phyloP scores from a whole-genome alignment of 2,888 invertebrate genomes.

The Pterostichus madidus region DNA sequence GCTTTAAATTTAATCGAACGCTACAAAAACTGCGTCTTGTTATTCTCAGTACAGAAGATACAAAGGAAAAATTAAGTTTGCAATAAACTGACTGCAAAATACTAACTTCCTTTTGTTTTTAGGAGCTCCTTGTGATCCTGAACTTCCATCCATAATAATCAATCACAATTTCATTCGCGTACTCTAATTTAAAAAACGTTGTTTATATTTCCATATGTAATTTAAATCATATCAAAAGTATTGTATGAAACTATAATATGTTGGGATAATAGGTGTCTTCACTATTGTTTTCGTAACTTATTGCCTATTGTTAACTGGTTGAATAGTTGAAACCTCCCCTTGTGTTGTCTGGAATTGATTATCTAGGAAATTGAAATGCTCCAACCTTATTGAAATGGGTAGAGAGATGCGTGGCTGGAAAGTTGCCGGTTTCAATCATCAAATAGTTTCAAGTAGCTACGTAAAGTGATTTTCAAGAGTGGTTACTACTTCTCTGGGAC shows the following conservation, averaged over 20 bases:
- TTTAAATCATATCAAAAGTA: conserved; percentile 37
- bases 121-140: background rate
- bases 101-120: background rate
- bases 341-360: conserved; percentile 22
- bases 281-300: conserved; percentile 37
- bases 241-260: conserved; percentile 29
- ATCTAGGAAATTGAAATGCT: conserved; percentile 36
- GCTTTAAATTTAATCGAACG: no score
- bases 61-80: no score
- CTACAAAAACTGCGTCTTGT: no score
- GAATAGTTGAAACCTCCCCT: conserved; percentile 38
- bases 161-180: background rate
- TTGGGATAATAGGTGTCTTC: background rate
- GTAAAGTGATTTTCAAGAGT: conserved; percentile 32
- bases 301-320: conserved; percentile 35
- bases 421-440: conserved; percentile 44
- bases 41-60: no score
- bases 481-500: conserved; percentile 11
- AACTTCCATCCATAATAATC: background rate
- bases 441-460: conserved; percentile 35
- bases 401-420: conserved; percentile 8
- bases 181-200: background rate
- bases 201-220: background rate
- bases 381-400: conserved; percentile 34
- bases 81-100: no score